Evolutionary conservation across 2,113 vertebrate genomes (phyloP), one percentile per base, ranked within the genome.

Genomic region (Poeciliopsis turrubarensis): DNA sequence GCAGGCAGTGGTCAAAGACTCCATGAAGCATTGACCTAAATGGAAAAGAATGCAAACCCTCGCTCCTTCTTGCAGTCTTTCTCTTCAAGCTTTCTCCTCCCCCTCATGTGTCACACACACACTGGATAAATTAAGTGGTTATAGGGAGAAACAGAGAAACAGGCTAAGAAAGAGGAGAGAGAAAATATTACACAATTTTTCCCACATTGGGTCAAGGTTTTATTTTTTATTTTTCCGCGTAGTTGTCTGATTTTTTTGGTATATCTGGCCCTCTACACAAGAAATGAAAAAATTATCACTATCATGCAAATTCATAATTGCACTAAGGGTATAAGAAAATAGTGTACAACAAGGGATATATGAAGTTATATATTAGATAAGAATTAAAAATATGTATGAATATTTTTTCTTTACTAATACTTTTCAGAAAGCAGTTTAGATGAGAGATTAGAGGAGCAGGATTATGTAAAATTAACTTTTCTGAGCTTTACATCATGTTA

Each of bases 81-180:
- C 63, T 79, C 14, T 44, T 63, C 60, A 22, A 51, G 57, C 67
- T 61, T 25, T 82, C 88, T 85, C 88, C 88, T 83, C 89, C 89
- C 78, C 88, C 88, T 86, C 60, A 68, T 86, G 85, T 82, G 88
- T 81, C 72, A 83, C 60, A 84, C 82, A 90, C 89, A 92, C 87
- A 88, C 81, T 90, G 88, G 70, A 89, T 91, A 87, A 78, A 92
- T 91, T 91, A 90, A 86, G 87, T 37, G 86, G 85, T 86, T 89
- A 90, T 86, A 79, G 81, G 65, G 85, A 63, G 81, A 65, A 73
- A 44, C 19, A 29, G 64, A 65, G 71, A 73, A 65, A 73, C 69
- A 68, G 57, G 30, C 39, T 34, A 22, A 73, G 63, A 64, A 39
- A 44, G 54, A 47, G 41, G 60, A 69, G 47, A 69, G 61, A 68